Conservation (phyloP, 1,140 invertebrate species). For the Holotrichia oblita region DNA sequence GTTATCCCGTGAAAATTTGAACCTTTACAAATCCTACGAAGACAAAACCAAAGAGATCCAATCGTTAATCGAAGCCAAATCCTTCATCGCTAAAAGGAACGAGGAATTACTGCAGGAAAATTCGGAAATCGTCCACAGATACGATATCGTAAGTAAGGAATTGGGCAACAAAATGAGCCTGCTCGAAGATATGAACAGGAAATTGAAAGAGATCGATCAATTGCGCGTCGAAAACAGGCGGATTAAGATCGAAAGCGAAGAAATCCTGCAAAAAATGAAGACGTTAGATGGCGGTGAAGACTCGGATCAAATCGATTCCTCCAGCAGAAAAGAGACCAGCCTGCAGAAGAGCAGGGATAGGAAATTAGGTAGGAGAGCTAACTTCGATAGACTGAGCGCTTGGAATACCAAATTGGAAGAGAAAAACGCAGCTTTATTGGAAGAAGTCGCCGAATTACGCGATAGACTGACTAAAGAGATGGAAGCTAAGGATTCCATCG, state of each 20-base stretch:
- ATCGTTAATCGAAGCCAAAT: neutral
- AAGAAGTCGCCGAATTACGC: neutral
- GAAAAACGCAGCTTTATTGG: neutral
- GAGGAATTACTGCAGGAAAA: constrained; percentile 11
- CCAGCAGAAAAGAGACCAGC: neutral
- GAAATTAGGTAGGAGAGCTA: neutral
- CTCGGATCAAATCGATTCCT: neutral
- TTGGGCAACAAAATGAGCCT: neutral
- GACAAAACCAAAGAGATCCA: neutral
- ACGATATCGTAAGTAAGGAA: neutral
- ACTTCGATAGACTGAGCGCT: neutral
- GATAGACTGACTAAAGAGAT: neutral
- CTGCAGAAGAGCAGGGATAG: neutral
- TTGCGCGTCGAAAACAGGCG: neutral
- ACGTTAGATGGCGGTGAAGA: neutral
- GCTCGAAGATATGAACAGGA: constrained; percentile 2
- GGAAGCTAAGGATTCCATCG: neutral
- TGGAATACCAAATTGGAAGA: neutral
- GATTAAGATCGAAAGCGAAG: constrained; percentile 1
- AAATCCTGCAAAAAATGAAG: neutral
- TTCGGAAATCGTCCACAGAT: neutral
- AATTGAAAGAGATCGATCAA: constrained; percentile 18
- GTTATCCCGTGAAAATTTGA: neutral
- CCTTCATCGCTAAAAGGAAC: neutral
- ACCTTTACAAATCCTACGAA: neutral